Conservation (phyloP, 2,113 vertebrate genomes). For the Cyprinodon variegatus region DNA sequence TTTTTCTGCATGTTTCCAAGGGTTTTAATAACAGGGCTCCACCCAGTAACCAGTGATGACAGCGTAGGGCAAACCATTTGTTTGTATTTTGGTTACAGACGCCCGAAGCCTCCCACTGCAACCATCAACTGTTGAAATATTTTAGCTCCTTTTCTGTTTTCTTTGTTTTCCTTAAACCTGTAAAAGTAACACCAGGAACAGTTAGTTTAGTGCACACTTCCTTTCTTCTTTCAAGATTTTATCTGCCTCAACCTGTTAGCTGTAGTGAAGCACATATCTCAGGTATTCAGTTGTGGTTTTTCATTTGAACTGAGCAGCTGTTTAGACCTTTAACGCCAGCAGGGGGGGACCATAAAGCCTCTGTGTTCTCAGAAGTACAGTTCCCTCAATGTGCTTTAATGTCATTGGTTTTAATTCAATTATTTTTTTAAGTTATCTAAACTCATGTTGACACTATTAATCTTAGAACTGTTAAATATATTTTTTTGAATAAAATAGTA, state of each 20-base stretch:
- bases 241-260: conserved; percentile 60
- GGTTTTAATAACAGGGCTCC: conserved; percentile 75
- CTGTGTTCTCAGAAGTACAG: not conserved
- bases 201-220: conserved; percentile 1
- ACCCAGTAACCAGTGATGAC: conserved; percentile 77
- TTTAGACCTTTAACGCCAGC: not conserved
- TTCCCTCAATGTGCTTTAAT: not conserved
- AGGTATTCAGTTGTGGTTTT: conserved; percentile 56
- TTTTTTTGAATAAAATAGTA: no score
- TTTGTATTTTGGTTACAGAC: conserved; percentile 54
- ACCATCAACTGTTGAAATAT: conserved; percentile 14
- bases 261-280: conserved; percentile 40
- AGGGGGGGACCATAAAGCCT: no score
- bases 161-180: not conserved
- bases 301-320: not conserved
- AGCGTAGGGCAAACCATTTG: conserved; percentile 51
- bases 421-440: not conserved
- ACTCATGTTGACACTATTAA: not conserved
- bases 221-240: conserved; percentile 17
- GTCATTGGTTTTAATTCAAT: not conserved
- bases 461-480: not conserved
- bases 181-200: not conserved
- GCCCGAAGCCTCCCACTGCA: conserved; percentile 6
- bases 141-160: conserved; percentile 15
- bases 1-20: conserved; percentile 45